Percentiles rank a stretch among this genome's conserved stretches.
phyloP scores from a whole-genome alignment of 2,888 invertebrate genomes.

The Chorisops tibialis region DNA sequence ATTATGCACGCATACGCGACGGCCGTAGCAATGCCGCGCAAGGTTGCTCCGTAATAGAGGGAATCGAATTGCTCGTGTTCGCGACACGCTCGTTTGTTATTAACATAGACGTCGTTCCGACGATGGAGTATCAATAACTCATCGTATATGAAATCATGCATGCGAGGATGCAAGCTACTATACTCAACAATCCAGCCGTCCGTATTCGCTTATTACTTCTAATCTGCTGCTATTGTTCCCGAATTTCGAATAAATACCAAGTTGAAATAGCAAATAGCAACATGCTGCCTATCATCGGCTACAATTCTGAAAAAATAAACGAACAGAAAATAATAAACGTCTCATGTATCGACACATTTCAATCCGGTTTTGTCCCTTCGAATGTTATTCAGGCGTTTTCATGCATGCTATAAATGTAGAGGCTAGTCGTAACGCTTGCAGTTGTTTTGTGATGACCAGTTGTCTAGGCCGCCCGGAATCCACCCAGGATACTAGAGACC shows the following conservation, averaged over 20 bases:
- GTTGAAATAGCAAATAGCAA: slow-evolving; percentile 5
- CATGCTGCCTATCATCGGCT: background rate
- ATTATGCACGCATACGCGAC: background rate
- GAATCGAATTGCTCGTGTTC: background rate
- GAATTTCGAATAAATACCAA: background rate
- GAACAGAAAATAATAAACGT: slow-evolving; percentile 15
- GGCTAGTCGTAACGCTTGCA: too few relatives aligned
- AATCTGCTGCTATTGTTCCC: slow-evolving; percentile 11
- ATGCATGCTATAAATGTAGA: slow-evolving; percentile 14
- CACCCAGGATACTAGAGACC: background rate
- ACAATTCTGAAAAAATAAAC: slow-evolving; percentile 10
- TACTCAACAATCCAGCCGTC: too few relatives aligned
- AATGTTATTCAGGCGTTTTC: slow-evolving; percentile 23
- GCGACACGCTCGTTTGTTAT: slow-evolving; percentile 62
- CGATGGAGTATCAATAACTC: too few relatives aligned
- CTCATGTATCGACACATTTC: slow-evolving; percentile 27
- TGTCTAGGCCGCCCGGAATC: background rate
- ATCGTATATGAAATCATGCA: too few relatives aligned
- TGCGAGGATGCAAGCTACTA: too few relatives aligned
- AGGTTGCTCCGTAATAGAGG: background rate
- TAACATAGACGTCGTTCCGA: too few relatives aligned
- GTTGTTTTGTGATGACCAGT: too few relatives aligned
- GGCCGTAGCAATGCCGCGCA: background rate
- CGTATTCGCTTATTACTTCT: slow-evolving; percentile 8
- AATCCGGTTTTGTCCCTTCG: slow-evolving; percentile 26